A percentile compares a stretch with the other conserved stretches of the same genome.
These are phyloP conservation scores for Nettapus auritus DNA, from an alignment of 2,113 vertebrate species.

Conservation along the genomic window DNA sequence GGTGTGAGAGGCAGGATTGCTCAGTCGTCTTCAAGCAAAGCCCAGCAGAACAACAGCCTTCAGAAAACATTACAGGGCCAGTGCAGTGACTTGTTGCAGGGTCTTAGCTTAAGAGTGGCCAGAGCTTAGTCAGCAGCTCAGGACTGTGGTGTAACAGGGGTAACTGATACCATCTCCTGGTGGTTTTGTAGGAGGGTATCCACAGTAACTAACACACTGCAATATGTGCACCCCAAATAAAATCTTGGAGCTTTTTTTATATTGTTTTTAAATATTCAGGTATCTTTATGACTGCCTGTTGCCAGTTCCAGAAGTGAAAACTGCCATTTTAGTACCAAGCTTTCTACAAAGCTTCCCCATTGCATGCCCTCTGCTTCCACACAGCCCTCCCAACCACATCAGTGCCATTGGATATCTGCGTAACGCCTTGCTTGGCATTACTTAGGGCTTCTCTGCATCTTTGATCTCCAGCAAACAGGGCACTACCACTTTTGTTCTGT, in stretches of 20 bases:
- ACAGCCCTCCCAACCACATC: too few species aligned
- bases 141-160: neutral
- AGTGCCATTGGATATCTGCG: too few species aligned
- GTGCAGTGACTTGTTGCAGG: neutral
- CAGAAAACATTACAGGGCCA: neutral
- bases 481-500: neutral
- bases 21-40: neutral
- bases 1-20: neutral
- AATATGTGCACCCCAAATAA: neutral
- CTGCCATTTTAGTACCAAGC: neutral
- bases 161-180: neutral
- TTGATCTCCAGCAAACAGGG: neutral
- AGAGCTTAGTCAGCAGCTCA: neutral
- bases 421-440: neutral
- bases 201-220: neutral
- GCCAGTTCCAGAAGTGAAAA: neutral
- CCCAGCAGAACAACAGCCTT: neutral
- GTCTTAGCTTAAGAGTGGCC: neutral
- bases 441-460: too few species aligned
- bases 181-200: neutral
- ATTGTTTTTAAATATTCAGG: neutral
- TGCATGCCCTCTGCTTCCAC: neutral
- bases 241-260: neutral
- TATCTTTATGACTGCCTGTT: neutral
- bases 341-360: neutral